These are phyloP conservation scores for Nephotettix cincticeps DNA, from an alignment of 1,140 invertebrate species.

Conservation along the genomic window DNA sequence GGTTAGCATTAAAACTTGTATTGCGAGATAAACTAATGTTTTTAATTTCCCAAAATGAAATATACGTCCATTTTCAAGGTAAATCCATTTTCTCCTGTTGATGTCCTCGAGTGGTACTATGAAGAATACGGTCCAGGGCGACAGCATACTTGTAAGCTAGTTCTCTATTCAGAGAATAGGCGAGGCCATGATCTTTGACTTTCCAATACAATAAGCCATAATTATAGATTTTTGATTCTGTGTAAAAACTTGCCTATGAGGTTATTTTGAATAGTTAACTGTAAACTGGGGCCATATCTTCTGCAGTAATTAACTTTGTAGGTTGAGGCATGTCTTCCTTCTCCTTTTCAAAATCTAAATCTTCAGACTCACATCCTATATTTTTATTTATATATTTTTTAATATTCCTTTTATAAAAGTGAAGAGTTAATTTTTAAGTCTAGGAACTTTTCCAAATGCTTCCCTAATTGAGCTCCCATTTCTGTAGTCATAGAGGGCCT, in stretches of 20 bases:
- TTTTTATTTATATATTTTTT: conserved; percentile 18
- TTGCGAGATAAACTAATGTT: conserved; percentile 11
- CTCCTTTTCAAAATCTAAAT: neutral
- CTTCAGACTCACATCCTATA: neutral
- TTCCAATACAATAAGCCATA: conserved; percentile 10
- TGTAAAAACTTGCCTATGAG: conserved; percentile 2
- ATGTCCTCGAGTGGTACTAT: neutral
- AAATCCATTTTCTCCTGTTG: conserved; percentile 14
- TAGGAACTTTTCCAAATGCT: conserved; percentile 11
- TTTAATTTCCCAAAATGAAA: neutral
- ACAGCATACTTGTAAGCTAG: too few relatives aligned
- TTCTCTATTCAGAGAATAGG: conserved; percentile 8
- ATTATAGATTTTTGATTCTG: neutral
- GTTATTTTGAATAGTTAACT: neutral
- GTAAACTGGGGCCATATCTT: conserved; percentile 17
- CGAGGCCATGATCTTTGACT: neutral
- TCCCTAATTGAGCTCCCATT: conserved; percentile 1
- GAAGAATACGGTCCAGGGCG: neutral
- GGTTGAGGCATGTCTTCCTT: neutral
- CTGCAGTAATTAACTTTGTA: neutral
- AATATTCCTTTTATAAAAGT: neutral
- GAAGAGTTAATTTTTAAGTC: conserved; percentile 15
- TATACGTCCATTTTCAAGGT: neutral
- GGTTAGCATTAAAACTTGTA: neutral
- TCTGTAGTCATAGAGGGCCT: conserved; percentile 14